Evolutionary conservation across 2,888 invertebrate species (phyloP), one percentile per base, ranked within the genome.

Genomic region (Epirrhoe alternata): DNA sequence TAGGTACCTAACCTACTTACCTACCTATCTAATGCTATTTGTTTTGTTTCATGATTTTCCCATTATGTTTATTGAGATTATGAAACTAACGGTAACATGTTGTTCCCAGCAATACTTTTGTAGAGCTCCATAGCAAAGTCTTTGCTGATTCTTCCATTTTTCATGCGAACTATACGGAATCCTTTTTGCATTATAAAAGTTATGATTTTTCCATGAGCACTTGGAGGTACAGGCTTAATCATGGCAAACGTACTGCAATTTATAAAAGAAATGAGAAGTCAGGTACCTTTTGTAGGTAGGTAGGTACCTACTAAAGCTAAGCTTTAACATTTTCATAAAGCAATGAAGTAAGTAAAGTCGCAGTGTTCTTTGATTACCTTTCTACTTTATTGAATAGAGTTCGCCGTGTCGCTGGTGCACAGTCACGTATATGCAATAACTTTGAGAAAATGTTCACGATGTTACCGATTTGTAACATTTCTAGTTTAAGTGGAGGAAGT

Each of bases 391-490:
- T 88, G 50, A 95, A 94, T 56, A 96, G 89, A 72, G 91, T 94
- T 65, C 92, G 94, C 76, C 94, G 93, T 0, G 97, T 97, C 31
- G 90, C 91, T 77, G 97, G 96, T 0, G 95, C 96, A 81, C 96
- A 97, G 78, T 95, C 96, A 14, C 89, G 94, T 54, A 97, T 95
- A 74, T 94, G 94, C 54, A 97, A 94, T 74, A 96, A 94, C 68
- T 97, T 94, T 0, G 96, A 95, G 85, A 96, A 97, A 75, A 97
- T 94, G 65, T 95, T 96, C 0, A 97, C 91, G 66, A 95, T 94
- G 70, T 96, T 96, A 0, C 97, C 97, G 51, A 97, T 93, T 85
- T 96, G 97, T 74, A 97, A 94, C 88, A 97, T 96, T 68, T 95
- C 94, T 5, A 94, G 78, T 10, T 90, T 90, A 1, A 97, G 77